Conservation (phyloP, 2,113 vertebrate species). For the Ariopsis seemanni region DNA sequence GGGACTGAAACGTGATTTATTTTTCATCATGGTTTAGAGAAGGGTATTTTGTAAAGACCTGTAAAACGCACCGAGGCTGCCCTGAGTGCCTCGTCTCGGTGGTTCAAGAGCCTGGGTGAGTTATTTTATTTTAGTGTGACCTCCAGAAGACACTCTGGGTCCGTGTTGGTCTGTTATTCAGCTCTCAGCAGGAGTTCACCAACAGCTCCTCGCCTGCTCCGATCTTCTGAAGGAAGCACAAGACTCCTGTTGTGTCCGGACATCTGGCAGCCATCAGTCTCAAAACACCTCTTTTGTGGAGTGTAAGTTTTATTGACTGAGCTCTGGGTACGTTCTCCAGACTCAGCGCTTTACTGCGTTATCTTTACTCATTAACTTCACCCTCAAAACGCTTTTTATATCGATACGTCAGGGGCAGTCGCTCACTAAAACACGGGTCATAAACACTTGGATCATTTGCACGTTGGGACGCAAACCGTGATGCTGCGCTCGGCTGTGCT, state of each 20-base stretch:
- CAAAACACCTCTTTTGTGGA: background rate
- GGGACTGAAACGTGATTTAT: background rate
- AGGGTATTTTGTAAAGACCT: background rate
- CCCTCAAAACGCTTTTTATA: background rate
- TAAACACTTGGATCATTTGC: background rate
- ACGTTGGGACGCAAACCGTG: background rate
- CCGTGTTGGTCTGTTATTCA: background rate
- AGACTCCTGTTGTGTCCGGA: constrained; percentile 43
- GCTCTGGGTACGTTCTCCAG: background rate
- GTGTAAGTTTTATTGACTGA: constrained; percentile 4
- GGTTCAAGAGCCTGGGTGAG: background rate
- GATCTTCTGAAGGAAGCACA: constrained; percentile 29
- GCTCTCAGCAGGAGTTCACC: constrained; percentile 38
- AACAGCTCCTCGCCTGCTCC: constrained; percentile 38
- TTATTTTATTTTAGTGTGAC: background rate
- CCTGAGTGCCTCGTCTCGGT: too few relatives aligned
- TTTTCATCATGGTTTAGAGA: background rate
- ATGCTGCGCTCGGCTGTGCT: background rate
- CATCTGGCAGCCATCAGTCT: constrained; percentile 58
- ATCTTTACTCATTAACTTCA: background rate
- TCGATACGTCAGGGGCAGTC: background rate
- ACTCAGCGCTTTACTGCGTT: background rate
- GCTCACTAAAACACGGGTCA: background rate
- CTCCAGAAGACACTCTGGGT: background rate
- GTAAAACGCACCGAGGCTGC: background rate